A percentile compares a stretch with the other conserved stretches of the same genome.
Conservation (phyloP, 1,140 invertebrate genomes). For the Diachasmimorpha longicaudata region DNA sequence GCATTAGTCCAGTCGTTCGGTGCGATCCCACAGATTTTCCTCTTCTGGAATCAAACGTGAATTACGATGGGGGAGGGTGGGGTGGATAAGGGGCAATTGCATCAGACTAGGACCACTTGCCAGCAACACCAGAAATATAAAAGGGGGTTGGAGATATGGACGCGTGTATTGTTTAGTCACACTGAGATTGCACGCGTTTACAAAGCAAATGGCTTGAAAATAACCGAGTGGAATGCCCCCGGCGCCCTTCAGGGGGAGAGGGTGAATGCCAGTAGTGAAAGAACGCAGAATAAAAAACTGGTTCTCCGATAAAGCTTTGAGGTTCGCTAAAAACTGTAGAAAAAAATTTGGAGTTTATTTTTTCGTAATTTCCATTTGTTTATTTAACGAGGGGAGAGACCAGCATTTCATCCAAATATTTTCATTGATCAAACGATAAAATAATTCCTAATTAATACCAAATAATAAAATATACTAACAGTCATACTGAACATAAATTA, state of each 20-base stretch:
- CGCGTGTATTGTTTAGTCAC: conserved; percentile 4
- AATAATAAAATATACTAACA: too few species aligned
- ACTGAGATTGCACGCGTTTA: conserved; percentile 60
- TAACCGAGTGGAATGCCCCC: conserved; percentile 54
- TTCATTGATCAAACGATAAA: too few species aligned
- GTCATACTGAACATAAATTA: too few species aligned
- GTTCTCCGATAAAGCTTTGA: background rate
- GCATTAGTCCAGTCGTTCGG: background rate
- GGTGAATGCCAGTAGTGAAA: background rate
- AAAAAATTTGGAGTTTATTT: too few species aligned
- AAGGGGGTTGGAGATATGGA: background rate
- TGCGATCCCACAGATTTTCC: background rate
- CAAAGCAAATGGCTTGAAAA: conserved; percentile 64
- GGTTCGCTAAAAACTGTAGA: background rate
- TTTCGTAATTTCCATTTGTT: too few species aligned
- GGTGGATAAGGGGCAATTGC: background rate
- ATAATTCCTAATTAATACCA: too few species aligned
- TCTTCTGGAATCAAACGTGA: background rate
- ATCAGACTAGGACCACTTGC: background rate
- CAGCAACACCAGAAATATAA: background rate
- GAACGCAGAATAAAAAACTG: background rate
- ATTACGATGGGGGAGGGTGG: background rate
- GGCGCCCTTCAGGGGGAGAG: conserved; percentile 39
- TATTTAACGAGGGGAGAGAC: too few species aligned
- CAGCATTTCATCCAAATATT: too few species aligned